phyloP scores from a whole-genome alignment of 2,797 vertebrate species.

The Melanotaenia pygmaea region DNA sequence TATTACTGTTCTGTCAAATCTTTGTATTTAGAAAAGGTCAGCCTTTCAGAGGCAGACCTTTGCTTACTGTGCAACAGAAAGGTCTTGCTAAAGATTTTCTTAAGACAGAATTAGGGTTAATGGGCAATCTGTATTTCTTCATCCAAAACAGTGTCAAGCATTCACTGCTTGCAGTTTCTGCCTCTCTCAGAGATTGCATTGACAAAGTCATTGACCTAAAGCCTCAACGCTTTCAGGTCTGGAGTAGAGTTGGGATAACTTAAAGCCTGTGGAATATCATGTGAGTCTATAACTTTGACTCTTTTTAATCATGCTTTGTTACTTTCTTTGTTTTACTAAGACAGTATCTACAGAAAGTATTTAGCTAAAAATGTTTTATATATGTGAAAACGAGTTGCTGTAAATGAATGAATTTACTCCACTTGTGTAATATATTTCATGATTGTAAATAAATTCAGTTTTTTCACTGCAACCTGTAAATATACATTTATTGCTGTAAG shows the following conservation, averaged over 20 bases:
- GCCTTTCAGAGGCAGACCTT: slow-evolving; percentile 30
- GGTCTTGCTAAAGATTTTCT: background rate
- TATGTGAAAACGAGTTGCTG: no score
- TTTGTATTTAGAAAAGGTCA: slow-evolving; percentile 34
- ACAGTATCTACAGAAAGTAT: no score
- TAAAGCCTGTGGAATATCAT: background rate
- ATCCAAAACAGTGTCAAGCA: background rate
- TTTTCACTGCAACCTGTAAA: background rate
- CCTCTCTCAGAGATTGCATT: background rate
- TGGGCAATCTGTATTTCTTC: background rate
- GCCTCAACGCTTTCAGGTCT: background rate
- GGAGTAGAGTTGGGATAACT: background rate
- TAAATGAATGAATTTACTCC: background rate
- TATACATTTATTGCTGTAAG: background rate
- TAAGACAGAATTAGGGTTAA: background rate
- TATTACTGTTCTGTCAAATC: slow-evolving; percentile 6
- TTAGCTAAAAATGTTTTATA: no score
- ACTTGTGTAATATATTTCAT: background rate
- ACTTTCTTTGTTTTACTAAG: background rate
- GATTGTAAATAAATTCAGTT: background rate
- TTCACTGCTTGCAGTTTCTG: background rate
- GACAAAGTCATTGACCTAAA: slow-evolving; percentile 5
- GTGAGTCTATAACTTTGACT: background rate
- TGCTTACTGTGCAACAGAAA: slow-evolving; percentile 1
- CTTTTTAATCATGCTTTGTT: background rate